Evolutionary conservation across 2,888 invertebrate genomes (phyloP).

Genomic region (Pelosia muscerda): DNA sequence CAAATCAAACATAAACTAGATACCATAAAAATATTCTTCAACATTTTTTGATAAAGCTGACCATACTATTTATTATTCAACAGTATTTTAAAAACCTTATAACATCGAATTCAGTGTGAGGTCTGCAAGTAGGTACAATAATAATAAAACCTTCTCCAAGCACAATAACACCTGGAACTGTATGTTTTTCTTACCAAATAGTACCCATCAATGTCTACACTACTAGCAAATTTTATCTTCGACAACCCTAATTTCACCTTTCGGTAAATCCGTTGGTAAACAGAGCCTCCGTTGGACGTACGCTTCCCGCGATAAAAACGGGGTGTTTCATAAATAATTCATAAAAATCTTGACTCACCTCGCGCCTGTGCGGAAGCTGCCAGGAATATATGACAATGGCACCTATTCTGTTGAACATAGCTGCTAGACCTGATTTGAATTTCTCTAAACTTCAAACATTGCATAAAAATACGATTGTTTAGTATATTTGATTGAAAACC

Average conservation of each 20-base stretch:
- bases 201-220: neutral
- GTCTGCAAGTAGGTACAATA: neutral
- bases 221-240: neutral
- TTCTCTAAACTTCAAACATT: neutral
- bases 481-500: no score
- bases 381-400: conserved; percentile 39
- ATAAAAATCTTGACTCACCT: conserved; percentile 77
- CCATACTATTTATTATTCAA: no score
- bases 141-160: neutral
- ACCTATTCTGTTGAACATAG: conserved; percentile 9
- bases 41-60: no score
- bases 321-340: conserved; percentile 79
- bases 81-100: no score
- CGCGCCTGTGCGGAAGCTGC: conserved; percentile 30
- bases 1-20: no score
- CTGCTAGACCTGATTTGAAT: neutral
- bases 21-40: no score
- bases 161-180: neutral
- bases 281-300: conserved; percentile 52
- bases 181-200: neutral
- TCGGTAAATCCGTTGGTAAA: conserved; percentile 57
- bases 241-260: conserved; percentile 50
- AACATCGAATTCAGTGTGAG: neutral
- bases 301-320: conserved; percentile 70
- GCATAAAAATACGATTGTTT: neutral